Base-by-base conservation (phyloP, 2,888 invertebrate genomes). In the Polylopha cassiicola region DNA sequence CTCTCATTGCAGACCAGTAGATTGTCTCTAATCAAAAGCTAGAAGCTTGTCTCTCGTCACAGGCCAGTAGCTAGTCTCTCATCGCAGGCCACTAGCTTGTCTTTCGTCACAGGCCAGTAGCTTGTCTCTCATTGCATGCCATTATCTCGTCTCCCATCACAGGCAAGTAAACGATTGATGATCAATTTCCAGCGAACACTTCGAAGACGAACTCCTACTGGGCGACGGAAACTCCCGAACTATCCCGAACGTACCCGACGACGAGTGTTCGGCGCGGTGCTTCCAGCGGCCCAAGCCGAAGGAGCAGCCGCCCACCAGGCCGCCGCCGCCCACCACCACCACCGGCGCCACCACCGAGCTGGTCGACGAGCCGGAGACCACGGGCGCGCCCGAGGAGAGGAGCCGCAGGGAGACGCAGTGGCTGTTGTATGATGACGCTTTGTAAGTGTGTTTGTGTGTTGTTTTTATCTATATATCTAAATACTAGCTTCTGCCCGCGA, bases 161-260 rank as follows among this genome's bases (percentile, higher is more conserved):
- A n/a, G n/a, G n/a, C n/a, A n/a, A n/a, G n/a, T n/a, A n/a, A n/a
- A 21, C 0, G 3, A 7, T 10, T 14, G n/a, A 2, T 11, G 4
- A 8, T 6, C 3, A 3, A 2, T 45, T 66, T 57, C 1, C 59
- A 90, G 91, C 53, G 86, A 89, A 18, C 84, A 61, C 10, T 85
- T 75, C 55, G 75, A 88, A 3, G 88, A 89, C 21, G 92, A 92
- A 59, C 76, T 95, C 17, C 90, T 93, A 55, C 79, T 95, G 48
- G 95, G 94, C 0, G 94, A 94, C 58, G 89, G 89, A 0, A 81
- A 67, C 13, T 63, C 77, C 0, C 44, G 47, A 44, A 1, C 58
- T 57, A 0, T 81, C 68, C 1, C 44, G 43, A 20, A 58, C 46
- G 5, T 32, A 73, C 63, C 1, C 48, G 48, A 17, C 50, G 58